Percentiles rank a stretch among this genome's conserved stretches.
Evolutionary conservation across 2,888 invertebrate genomes (phyloP).

Genomic region (Campaea margaritaria): DNA sequence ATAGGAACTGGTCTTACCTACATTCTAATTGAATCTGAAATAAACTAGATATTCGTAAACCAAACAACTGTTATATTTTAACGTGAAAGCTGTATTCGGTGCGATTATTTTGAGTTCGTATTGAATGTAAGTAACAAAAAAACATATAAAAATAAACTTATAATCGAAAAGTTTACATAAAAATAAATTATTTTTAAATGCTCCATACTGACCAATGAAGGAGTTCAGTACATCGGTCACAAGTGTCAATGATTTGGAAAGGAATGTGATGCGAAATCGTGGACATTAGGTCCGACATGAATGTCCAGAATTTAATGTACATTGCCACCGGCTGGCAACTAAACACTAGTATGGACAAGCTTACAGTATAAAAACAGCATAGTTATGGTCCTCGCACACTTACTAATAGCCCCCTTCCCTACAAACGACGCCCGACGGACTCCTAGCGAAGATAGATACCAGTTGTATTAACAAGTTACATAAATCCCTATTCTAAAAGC

Average conservation of each 20-base stretch:
- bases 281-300: neutral
- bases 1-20: too few species aligned
- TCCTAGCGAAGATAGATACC: neutral
- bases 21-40: too few species aligned
- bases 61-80: neutral
- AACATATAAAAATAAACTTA: constrained; percentile 23
- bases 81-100: neutral
- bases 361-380: constrained; percentile 10
- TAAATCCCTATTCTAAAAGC: constrained; percentile 7
- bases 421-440: neutral
- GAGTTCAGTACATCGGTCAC: neutral
- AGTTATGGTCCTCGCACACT: constrained; percentile 21
- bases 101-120: neutral
- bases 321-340: neutral
- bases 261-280: constrained; percentile 21
- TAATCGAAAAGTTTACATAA: constrained; percentile 23
- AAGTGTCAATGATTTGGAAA: neutral
- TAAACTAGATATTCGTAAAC: too few species aligned
- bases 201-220: constrained; percentile 38
- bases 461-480: neutral
- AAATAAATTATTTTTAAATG: constrained; percentile 52
- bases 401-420: neutral
- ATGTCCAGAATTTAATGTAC: neutral
- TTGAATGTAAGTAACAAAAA: neutral
- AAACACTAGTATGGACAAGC: constrained; percentile 2